Evolutionary conservation across 2,797 vertebrate genomes (phyloP), one percentile per base, ranked within the genome.

Genomic region (Gadopsis marmoratus): DNA sequence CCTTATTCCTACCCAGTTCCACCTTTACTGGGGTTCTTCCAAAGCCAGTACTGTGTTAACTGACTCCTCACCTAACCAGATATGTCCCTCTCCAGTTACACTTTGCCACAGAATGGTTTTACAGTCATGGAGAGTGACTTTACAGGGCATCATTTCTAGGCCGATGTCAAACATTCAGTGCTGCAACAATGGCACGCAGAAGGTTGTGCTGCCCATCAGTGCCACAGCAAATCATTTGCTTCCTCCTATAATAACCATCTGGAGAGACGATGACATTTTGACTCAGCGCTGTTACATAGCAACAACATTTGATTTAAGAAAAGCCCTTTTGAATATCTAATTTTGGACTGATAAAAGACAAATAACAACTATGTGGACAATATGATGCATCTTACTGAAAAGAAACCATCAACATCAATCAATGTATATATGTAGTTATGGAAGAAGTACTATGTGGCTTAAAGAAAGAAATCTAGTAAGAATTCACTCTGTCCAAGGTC

Each of bases 11-110:
- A 53, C 70, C 81, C 87, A 82, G 67, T 74, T 88, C 75, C 83
- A 93, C 92, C 92, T 92, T 87, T 80, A 78, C 77, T 87, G 86
- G 84, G 79, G 41, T 74, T 81, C 75, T 64, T 91, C 90, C 84
- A 90, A 80, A 71, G 68, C 63, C 76, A 76, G 59, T 31, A 47
- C 80, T 71, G 79, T 79, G 90, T 88, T 76, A 92, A 89, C 86
- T 13, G 91, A 92, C 90, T 92, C 91, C 92, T 79, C 85, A 90
- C 60, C 82, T 80, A 84, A 91, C 88, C 71, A 89, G 92, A 90
- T 89, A 85, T 67, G 81, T 56, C 19, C 79, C 60, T 92, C 91
- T 93, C 90, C 73, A 43, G 86, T 94, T 92, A 93, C 92, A 51
- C 10, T 60, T 62, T 81, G 82, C 79, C 79, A 54, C 0, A 35